Evolutionary conservation across 2,888 invertebrate species (phyloP), one percentile per base, ranked within the genome.

Genomic region (Atherix ibis): DNA sequence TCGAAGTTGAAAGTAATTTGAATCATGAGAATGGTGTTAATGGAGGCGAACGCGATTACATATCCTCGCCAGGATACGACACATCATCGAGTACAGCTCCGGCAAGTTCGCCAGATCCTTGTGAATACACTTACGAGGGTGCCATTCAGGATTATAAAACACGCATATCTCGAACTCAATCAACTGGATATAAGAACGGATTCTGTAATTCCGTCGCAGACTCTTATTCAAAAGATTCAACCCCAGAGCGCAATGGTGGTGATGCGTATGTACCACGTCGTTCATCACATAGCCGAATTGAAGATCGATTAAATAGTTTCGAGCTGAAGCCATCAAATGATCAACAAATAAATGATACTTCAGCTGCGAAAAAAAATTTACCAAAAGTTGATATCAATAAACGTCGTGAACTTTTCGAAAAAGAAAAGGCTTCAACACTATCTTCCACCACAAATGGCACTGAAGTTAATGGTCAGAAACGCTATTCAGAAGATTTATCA

Each of bases 91-190:
- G 72, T 47, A 74, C 73, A 35, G 73, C 71, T 44, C 73, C 73
- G 27, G 69, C 71, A 44, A 74, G 72, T 52, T 73, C 77, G 28
- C 73, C 76, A 2, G 75, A 76, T 56, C 72, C 73, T 19, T 72
- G 80, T 49, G 83, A 84, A 55, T 85, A 84, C 58, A 84, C 84
- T 1, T 87, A 84, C 56, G 85, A 87, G 58, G 77, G 82, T 47
- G 84, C 85, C 47, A 85, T 85, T 46, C 79, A 85, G 52, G 79
- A 81, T 46, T 87, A 87, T 59, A 79, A 84, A 47, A 78, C 81
- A 33, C 69, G 82, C 45, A 81, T 76, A 47, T 71, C 73, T 25
- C 66, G 69, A 47, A 69, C 70, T 18, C 38, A 39, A 31, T 26
- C 39, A 16, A 26, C 29, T 64, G 62, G 49, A 62, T 64, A 44